These are phyloP conservation scores for Campoletis sonorensis DNA, from an alignment of 1,140 invertebrate species.

Conservation along the genomic window DNA sequence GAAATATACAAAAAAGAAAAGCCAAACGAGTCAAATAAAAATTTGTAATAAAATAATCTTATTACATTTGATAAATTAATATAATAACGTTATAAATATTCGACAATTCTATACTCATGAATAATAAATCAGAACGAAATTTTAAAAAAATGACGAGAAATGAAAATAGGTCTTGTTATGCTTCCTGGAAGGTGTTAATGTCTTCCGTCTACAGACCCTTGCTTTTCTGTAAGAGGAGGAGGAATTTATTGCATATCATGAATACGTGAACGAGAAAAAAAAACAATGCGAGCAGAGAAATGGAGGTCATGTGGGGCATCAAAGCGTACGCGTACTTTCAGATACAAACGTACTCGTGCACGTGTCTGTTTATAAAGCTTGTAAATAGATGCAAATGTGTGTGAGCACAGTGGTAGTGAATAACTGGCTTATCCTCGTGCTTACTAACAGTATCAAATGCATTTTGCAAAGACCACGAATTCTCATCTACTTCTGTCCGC, in stretches of 20 bases:
- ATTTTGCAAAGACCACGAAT: too few relatives aligned
- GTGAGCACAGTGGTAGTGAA: neutral
- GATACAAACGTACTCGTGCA: neutral
- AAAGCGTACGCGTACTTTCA: conserved; percentile 14
- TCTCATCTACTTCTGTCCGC: too few relatives aligned
- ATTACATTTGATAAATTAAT: neutral
- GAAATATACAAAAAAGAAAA: neutral
- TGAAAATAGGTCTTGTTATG: conserved; percentile 10
- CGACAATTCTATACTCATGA: neutral
- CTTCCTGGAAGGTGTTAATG: conserved; percentile 12
- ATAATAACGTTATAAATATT: neutral
- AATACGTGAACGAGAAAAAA: conserved; percentile 1
- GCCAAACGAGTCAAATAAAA: neutral
- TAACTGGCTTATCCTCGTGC: neutral
- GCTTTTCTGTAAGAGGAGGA: neutral
- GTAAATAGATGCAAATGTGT: too few relatives aligned
- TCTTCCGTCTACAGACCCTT: conserved; percentile 11
- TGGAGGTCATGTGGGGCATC: conserved; percentile 33
- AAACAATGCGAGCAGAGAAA: conserved; percentile 14
- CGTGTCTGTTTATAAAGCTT: neutral
- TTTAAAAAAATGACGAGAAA: neutral
- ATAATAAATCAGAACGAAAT: neutral
- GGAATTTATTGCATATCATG: conserved; percentile 13
- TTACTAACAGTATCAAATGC: too few relatives aligned
- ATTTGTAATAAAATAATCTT: too few relatives aligned